Evolutionary conservation across 2,113 vertebrate species (phyloP), one percentile per base, ranked within the genome.

Genomic region (Rhabdornis inornatus): DNA sequence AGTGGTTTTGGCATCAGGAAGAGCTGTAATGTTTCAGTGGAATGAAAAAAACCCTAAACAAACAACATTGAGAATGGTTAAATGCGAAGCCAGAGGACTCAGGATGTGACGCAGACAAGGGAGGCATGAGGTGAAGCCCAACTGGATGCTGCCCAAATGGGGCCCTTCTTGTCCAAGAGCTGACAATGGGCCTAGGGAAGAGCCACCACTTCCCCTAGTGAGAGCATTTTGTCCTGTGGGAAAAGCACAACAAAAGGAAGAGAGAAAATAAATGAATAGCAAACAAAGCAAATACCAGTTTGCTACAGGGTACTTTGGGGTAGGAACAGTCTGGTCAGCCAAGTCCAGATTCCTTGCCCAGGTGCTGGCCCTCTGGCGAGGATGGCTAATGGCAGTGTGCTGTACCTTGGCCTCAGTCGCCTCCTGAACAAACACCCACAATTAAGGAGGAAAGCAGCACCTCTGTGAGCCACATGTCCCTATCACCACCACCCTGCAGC

Each of bases 381-480:
- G 52, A 90, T 0, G 3, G 55, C 40, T 49, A 37, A 59, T 2
- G 27, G 64, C 60, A 69, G 50, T 0, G 0, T 3, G 7, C 2
- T 5, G 37, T 37, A 40, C 28, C 47, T 53, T 3, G 2, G 47
- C 66, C 17, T 59, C 66, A 30, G 18, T 7, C 33, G 53, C 56
- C 56, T 82, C 42, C 70, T 65, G 27, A 85, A 21, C 23, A 4
- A 6, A 71, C 1, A 57, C 4, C 15, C 50, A 55, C 44, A 49
- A 53, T 21, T 24, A 23, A 55, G 4, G 10, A 40, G 37, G 57
- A 79, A 40, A 57, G 21, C 52, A 71, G 44, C 53, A 52, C 12
- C 44, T 69, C 35, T 10, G 4, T 60, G 84, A 93, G 53, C 22
- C 39, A n/a, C 50, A 23, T 1, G 1, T 22, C 35, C 53, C 49